Percentiles rank a stretch among this genome's conserved stretches.
These are phyloP conservation scores for Etheostoma spectabile DNA, from an alignment of 2,113 vertebrate species.

Conservation along the genomic window DNA sequence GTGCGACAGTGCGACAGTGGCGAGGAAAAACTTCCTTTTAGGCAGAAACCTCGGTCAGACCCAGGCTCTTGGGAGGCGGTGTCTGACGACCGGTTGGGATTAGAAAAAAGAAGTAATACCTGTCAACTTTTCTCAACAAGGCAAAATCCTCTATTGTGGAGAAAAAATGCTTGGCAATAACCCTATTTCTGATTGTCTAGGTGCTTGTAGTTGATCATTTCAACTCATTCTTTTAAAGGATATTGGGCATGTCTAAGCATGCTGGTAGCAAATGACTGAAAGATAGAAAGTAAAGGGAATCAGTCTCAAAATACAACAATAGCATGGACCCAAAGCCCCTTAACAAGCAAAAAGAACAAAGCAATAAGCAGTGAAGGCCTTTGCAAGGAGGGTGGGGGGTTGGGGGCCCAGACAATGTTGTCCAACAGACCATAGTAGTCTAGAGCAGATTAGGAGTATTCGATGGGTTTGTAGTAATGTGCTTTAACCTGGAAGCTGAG, in stretches of 20 bases:
- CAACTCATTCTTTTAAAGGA: conserved; percentile 24
- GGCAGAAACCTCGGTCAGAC: no score
- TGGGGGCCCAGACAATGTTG: conserved; percentile 3
- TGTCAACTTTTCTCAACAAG: neutral
- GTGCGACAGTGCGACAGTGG: no score
- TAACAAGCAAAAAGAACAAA: neutral
- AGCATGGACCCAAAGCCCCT: neutral
- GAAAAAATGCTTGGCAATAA: no score
- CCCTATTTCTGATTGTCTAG: neutral
- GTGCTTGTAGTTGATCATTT: conserved; percentile 23
- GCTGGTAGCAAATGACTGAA: conserved; percentile 16
- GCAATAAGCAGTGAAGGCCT: conserved; percentile 11
- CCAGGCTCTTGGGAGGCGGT: no score
- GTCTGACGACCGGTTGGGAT: no score
- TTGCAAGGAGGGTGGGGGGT: neutral
- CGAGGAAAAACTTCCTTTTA: no score
- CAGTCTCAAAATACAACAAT: neutral
- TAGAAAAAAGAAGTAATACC: neutral
- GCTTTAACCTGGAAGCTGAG: conserved; percentile 11
- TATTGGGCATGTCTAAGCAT: neutral
- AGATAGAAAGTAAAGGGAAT: neutral
- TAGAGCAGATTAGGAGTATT: neutral
- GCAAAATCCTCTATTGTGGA: no score
- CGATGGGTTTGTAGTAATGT: neutral
- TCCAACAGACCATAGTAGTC: conserved; percentile 18